Evolutionary conservation across 2,113 vertebrate species (phyloP).

Genomic region (Gymnorhina tibicen): DNA sequence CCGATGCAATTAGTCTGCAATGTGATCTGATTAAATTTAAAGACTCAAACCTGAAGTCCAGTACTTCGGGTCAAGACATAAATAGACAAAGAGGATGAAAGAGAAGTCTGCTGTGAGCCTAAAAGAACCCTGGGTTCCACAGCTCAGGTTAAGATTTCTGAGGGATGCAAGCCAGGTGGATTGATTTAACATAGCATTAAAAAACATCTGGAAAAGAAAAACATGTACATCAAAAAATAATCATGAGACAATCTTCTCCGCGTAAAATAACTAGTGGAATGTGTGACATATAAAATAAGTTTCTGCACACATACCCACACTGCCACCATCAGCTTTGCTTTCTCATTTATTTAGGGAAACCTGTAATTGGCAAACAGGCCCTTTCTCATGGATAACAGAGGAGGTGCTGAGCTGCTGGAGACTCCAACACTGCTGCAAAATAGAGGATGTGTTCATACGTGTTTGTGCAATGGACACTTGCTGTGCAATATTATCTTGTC

Average conservation of each 20-base stretch:
- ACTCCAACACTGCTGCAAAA: not conserved
- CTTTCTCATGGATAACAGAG: not conserved
- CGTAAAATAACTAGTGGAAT: slow-evolving; percentile 34
- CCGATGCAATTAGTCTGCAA: slow-evolving; percentile 10
- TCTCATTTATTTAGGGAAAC: not conserved
- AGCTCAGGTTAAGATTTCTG: not conserved
- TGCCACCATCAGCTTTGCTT: not conserved
- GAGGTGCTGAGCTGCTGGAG: slow-evolving; percentile 16
- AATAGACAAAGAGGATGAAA: not conserved
- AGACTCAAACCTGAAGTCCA: slow-evolving; percentile 23
- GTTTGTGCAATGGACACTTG: slow-evolving; percentile 6
- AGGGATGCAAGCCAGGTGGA: not conserved
- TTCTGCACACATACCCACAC: not conserved
- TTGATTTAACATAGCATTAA: slow-evolving; percentile 25
- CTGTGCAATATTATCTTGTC: slow-evolving; percentile 54
- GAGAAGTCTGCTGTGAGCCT: not conserved
- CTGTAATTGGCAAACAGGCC: not conserved
- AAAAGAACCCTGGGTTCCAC: not conserved
- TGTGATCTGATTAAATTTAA: slow-evolving; percentile 6
- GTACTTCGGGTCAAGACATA: not conserved
- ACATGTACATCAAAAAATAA: not conserved
- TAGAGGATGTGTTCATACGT: not conserved
- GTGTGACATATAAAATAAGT: not conserved
- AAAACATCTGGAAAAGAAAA: slow-evolving; percentile 30
- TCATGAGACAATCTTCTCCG: not conserved